Base-by-base conservation (phyloP, 30 jellyfish, hydroid and myxozoan species). In the Aurelia aurita region DNA sequence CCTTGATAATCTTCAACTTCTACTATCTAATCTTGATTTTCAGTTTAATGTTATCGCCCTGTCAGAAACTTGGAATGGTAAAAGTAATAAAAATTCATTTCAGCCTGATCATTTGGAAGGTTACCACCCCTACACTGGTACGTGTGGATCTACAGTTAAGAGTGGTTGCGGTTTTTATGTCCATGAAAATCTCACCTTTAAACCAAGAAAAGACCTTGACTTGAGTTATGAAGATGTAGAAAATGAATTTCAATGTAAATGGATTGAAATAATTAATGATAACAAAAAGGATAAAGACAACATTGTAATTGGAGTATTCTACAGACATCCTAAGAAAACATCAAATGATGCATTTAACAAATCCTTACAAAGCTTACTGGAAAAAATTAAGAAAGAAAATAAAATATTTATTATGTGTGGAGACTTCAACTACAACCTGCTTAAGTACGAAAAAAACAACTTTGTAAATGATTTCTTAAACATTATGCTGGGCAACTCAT, bases 131-230 rank as follows among this genome's bases (percentile, higher is more conserved):
- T 59, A 59, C 32, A 25, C 20, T 59, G 72, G 72, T 59, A 59
- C 72, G 11, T 59, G 25, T 25, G 72, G 72, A 16, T 8, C 13
- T 20, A 16, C 72, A 9, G 20, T 25, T 9, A 59, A 59, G 32
- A 25, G 72, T 59, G 72, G 72, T 8, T 59, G 72, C 20, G 72
- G 25, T 7, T 59, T 20, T 25, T 59, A 59, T 25, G 13, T 59
- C 22, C 11, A 25, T 16, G 72, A 12, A 25, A 25, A 59, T 23
- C 11, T 59, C 13, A 59, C 27, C 27, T n/a, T 59, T 59, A n/a
- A 16, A n/a, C 72, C 72, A 59, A 59, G 62, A 59, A 59, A 59
- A 23, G 72, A 59, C 72, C 72, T 59, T 12, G 72, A 59, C 32
- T 8, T 59, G 20, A 59, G 72, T 25, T 59, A 16, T 9, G 8